Evolutionary conservation across 2,797 vertebrate genomes (phyloP).

Genomic region (Saxicola maurus): DNA sequence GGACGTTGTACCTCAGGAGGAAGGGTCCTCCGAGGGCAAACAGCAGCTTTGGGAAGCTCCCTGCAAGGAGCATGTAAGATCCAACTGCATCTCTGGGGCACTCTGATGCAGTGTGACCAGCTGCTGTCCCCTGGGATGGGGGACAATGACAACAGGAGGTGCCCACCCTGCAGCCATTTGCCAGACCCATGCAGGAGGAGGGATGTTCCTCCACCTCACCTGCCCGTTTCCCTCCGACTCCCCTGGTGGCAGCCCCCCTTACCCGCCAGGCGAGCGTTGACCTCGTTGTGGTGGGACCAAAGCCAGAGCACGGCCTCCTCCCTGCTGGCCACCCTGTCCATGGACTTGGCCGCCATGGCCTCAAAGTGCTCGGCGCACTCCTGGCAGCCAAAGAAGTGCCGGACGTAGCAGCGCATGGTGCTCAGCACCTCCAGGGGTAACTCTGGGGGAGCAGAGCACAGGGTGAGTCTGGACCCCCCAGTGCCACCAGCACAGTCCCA

Average conservation of each 20-base stretch:
- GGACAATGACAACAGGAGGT: accelerated
- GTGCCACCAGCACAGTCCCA: background rate
- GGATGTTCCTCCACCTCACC: background rate
- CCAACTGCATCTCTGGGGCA: background rate
- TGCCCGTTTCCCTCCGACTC: background rate
- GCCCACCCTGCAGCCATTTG: background rate
- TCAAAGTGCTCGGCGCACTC: slow-evolving; percentile 86
- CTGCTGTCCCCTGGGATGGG: background rate
- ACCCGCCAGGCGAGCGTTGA: slow-evolving; percentile 90
- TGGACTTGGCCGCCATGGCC: slow-evolving; percentile 79
- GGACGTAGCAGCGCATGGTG: slow-evolving; percentile 81
- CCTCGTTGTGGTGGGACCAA: slow-evolving; percentile 87
- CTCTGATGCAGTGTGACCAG: background rate
- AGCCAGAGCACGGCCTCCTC: slow-evolving; percentile 80
- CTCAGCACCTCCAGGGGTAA: slow-evolving; percentile 78
- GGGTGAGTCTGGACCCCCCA: accelerated
- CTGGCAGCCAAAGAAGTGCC: slow-evolving; percentile 86
- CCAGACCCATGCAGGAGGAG: background rate
- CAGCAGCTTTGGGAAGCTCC: background rate
- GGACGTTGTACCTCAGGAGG: background rate
- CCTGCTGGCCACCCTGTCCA: slow-evolving; percentile 64
- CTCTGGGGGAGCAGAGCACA: slow-evolving; percentile 48
- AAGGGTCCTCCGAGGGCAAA: background rate
- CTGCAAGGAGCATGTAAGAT: background rate
- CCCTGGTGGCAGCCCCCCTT: background rate